Base-by-base conservation (phyloP, 2,797 vertebrate genomes). In the Carduelis carduelis region DNA sequence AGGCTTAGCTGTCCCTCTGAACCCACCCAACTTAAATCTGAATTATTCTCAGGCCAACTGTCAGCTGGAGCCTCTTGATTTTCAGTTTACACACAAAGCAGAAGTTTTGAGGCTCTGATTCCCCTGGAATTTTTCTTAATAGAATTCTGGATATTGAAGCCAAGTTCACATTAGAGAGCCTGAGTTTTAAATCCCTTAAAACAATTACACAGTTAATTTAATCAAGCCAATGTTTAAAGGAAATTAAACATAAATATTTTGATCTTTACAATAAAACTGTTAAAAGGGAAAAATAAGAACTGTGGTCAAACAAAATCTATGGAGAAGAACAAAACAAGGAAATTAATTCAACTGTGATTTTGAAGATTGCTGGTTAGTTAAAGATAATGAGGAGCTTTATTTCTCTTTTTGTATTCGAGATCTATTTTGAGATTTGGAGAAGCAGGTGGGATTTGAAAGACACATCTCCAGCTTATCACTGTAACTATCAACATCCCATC, bases 221-320 rank as follows among this genome's bases (percentile, higher is more conserved):
- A 95, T 94, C 65, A 43, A 24, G 35, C 27, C 37, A 44, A 59
- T 89, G 59, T 89, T 95, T 86, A 83, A 95, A 85, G 78, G 76
- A 81, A 95, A 91, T 89, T 32, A 85, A 95, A 96, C 0, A 0
- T 78, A 97, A 97, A 95, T 88, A 95, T 95, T 94, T 93, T 88
- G 34, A 81, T 88, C 93, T 88, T 96, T 37, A 88, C 57, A 93
- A 89, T 88, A 57, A 91, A 89, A 89, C 9, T 3, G 2, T 52
- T 77, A 64, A 52, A 61, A 87, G 53, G 35, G 60, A 92, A 88
- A 63, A 90, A 82, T 11, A 68, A 77, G 52, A 76, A 75, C 18
- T 37, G 44, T 52, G 72, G 92, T 79, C 78, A 89, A 89, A 92
- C 78, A 81, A 64, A 57, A 87, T 80, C 57, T 44, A 39, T 7